phyloP scores from a whole-genome alignment of 2,888 invertebrate genomes.

The Laothoe populi region DNA sequence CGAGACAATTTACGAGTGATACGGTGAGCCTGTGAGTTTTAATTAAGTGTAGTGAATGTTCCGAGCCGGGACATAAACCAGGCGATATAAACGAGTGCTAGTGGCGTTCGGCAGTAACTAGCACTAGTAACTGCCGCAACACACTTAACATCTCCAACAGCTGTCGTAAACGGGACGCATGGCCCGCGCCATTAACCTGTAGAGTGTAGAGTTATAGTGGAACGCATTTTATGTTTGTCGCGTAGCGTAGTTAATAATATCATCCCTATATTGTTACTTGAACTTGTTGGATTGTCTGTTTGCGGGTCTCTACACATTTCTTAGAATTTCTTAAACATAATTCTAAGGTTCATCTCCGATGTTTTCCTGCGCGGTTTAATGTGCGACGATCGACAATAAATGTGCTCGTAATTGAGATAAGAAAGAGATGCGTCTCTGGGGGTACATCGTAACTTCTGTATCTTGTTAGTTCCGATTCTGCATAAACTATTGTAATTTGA shows the following conservation, averaged over 20 bases:
- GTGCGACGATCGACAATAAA: no score
- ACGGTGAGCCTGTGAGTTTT: conserved; percentile 27
- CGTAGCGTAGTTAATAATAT: not conserved
- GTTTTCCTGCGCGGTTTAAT: no score
- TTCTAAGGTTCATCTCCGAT: no score
- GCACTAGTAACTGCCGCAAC: not conserved
- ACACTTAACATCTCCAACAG: conserved; percentile 4
- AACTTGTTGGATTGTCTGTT: no score
- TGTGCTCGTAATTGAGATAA: no score
- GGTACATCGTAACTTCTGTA: no score
- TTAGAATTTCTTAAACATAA: no score
- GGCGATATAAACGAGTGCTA: not conserved
- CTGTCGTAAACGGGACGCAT: not conserved
- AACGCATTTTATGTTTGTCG: not conserved
- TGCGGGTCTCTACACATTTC: no score
- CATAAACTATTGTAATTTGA: no score
- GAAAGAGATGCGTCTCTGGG: no score
- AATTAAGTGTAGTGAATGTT: conserved; percentile 31
- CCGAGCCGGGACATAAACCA: conserved; percentile 15
- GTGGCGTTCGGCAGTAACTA: not conserved
- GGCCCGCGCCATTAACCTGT: conserved; percentile 2
- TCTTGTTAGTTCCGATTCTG: no score
- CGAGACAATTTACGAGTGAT: conserved; percentile 31
- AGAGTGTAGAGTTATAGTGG: not conserved
- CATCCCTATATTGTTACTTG: no score